Base-by-base conservation (phyloP, 2,113 vertebrate species). In the Notothenia rossii region DNA sequence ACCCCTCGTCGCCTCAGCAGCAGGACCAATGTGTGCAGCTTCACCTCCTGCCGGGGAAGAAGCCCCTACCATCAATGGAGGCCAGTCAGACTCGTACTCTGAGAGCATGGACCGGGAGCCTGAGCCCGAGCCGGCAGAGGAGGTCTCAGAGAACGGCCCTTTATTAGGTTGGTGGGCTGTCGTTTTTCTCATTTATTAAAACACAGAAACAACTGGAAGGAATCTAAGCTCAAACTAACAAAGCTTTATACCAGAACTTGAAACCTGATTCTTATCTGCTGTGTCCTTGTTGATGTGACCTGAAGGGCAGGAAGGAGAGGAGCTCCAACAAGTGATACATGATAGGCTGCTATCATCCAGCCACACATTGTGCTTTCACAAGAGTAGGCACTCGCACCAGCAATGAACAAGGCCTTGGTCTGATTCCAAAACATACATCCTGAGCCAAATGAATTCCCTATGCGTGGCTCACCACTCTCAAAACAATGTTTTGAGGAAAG, bases 71-170 rank as follows among this genome's bases (percentile, higher is more conserved):
- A 72, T 98, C 74, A 99, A 99, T 0, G 98, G 98, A 77, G 98
- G 98, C 81, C 97, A 98, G 91, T 95, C 96, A 48, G 96, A 93
- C 84, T 89, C 95, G 0, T 96, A 96, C 74, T 90, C 93, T 3
- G 97, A 98, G 79, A 95, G 82, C 91, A 84, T 96, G 14, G 96
- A 98, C 48, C 94, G 96, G 72, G 97, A 97, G 55, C 82, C 91
- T 4, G 97, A 98, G 81, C 84, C 96, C 12, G 98, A 99, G 85
- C 90, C 91, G 7, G 93, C 96, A 36, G 98, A 99, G 87, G 98
- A 97, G 89, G 94, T 95, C 8, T 91, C 97, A 8, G 98, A 99
- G 86, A 99, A 99, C 74, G 98, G 98, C 89, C 98, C 98, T 76
- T 96, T 98, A 85, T 83, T 94, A 88, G 92, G 93, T 94, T 65